Base-by-base conservation (phyloP, 2,113 vertebrate genomes). In the Sterrhoptilus dennistouni region DNA sequence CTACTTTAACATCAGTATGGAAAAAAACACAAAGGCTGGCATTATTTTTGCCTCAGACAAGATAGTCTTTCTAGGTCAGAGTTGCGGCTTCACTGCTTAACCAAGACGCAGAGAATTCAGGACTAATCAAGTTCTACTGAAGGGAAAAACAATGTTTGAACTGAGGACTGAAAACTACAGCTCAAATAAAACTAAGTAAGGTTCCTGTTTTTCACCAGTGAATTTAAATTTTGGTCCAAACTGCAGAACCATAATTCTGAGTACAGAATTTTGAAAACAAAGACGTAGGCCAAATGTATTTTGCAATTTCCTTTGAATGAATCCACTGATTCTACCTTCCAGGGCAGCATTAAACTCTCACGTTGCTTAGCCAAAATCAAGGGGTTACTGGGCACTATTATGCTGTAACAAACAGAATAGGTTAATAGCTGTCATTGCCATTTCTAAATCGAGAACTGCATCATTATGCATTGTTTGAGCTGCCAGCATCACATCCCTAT, bases 351-450 rank as follows among this genome's bases (percentile, higher is more conserved):
- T 83, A 70, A 90, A 71, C 68, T 79, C 83, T 69, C 7, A 0
- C 35, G 47, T 63, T 47, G 64, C 71, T 94, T 86, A 94, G 49
- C 20, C 27, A 83, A 96, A 96, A 96, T 72, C 92, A 90, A 95
- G 92, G 82, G 57, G 66, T 65, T 64, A 57, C 53, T 66, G 2
- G 7, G 69, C 40, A 63, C 92, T 75, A 57, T 94, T 93, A 94
- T 88, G 80, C 76, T 11, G 22, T 91, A 95, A 92, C 89, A 95
- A 94, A 96, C 82, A 92, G 86, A 93, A 82, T 64, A 69, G 93
- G 95, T 83, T 97, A 96, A 93, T 89, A 77, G 90, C 95, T 87
- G 85, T 76, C 89, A 38, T 59, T 52, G 91, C 70, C 28, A 63
- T 91, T 96, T 95, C 74, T 90, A 89, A 72, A 60, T 60, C 23